Evolutionary conservation across 2,797 vertebrate species (phyloP), one percentile per base, ranked within the genome.

Genomic region (Vireo griseus): DNA sequence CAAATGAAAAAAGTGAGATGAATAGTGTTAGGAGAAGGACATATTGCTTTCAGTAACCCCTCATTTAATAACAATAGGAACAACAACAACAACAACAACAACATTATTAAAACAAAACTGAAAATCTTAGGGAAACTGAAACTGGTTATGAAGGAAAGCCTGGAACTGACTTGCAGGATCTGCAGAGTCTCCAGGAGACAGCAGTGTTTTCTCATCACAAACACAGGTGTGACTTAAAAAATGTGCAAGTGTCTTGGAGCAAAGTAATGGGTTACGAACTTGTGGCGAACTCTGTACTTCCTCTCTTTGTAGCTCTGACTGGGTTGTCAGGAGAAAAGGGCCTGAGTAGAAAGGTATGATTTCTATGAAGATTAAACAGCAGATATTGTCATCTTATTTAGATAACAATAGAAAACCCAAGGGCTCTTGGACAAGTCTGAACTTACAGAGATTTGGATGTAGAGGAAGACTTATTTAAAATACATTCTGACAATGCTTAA

Each of bases 381-480:
- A 95, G 95, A 96, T 95, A 96, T 55, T 94, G 94, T 92, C 92
- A 22, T 68, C 88, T 95, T 74, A 85, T 82, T 95, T 67, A 95
- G 92, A 79, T 84, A 95, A 91, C 81, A 95, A 86, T 42, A 86
- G 93, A 93, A 86, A 92, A 95, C 75, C 73, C 50, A 93, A 88
- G 91, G 93, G 84, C 84, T 88, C 86, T 88, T 9, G 18, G 88
- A 85, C 92, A 92, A 94, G 86, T 76, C 88, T 97, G 92, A 86
- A 79, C 95, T 88, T 33, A 91, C 5, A 93, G 20, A 80, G 71
- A 61, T 94, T 92, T 88, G 62, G 88, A 86, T 40, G 45, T 19
- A 68, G 31, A 48, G 75, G 68, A 14, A 93, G 72, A 51, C n/a
- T 63, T 42, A 83, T 40, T 71, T 58, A 44, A 93, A 92, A 74